Conservation (phyloP, 2,113 vertebrate species). For the Carassius gibelio region DNA sequence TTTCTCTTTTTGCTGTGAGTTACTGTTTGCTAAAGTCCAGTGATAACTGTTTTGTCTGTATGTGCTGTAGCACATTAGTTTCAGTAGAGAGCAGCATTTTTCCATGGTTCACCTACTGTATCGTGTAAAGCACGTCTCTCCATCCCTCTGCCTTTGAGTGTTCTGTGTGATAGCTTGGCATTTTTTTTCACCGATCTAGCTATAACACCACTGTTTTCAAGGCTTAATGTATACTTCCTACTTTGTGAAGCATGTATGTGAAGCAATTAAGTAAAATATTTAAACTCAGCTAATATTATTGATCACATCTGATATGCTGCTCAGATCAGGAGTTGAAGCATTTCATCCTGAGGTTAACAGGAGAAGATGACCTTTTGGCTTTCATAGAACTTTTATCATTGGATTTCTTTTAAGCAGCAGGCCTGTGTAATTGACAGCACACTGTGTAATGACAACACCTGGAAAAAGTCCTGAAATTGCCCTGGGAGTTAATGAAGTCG, state of each 20-base stretch:
- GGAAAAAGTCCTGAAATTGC: slow-evolving; percentile 71
- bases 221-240: neutral
- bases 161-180: neutral
- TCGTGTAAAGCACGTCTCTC: neutral
- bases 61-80: slow-evolving; percentile 73
- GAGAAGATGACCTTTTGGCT: slow-evolving; percentile 47
- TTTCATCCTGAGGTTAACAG: slow-evolving; percentile 39
- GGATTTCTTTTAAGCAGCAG: slow-evolving; percentile 52
- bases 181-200: neutral
- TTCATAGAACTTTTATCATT: slow-evolving; percentile 54
- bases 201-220: neutral
- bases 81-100: slow-evolving; percentile 74
- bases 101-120: slow-evolving; percentile 51
- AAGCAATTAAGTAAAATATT: neutral
- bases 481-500: slow-evolving; percentile 81
- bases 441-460: slow-evolving; percentile 43
- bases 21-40: neutral
- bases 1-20: neutral
- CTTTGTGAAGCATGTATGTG: neutral
- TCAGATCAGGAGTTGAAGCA: neutral
- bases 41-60: slow-evolving; percentile 68
- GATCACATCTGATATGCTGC: neutral
- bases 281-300: neutral
- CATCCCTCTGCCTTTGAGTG: neutral
- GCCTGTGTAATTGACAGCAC: slow-evolving; percentile 54